Evolutionary conservation across 2,888 invertebrate species (phyloP).

Genomic region (Cerastis rubricosa): DNA sequence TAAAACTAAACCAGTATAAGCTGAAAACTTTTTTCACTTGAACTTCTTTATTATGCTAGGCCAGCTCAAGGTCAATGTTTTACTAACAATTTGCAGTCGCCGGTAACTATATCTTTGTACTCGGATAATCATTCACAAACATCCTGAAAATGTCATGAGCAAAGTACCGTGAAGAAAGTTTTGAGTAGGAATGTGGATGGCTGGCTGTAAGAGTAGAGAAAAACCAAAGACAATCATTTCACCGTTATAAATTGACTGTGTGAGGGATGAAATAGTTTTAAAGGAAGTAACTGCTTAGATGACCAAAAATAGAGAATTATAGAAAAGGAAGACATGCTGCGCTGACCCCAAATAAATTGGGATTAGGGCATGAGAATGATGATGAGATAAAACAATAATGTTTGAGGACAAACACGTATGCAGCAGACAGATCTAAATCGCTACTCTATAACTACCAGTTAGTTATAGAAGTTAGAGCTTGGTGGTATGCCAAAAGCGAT

Average conservation of each 20-base stretch:
- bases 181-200: neutral
- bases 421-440: slow-evolving; percentile 28
- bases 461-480: slow-evolving; percentile 69
- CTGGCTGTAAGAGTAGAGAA: neutral
- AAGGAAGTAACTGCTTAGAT: neutral
- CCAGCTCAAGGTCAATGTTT: neutral
- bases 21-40: neutral
- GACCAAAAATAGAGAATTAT: neutral
- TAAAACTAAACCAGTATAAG: neutral
- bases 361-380: neutral
- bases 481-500: slow-evolving; percentile 80
- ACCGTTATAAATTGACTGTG: neutral
- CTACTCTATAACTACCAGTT: slow-evolving; percentile 41
- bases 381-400: slow-evolving; percentile 6
- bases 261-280: neutral
- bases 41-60: neutral
- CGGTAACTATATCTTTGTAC: neutral
- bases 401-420: slow-evolving; percentile 23
- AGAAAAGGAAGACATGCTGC: neutral
- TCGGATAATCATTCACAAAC: neutral
- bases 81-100: neutral
- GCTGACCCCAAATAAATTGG: neutral
- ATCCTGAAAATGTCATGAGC: neutral
- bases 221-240: neutral
- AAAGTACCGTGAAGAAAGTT: neutral